A percentile compares a stretch with the other conserved stretches of the same genome.
phyloP scores from a whole-genome alignment of 2,888 invertebrate genomes.

The Thera obeliscata region DNA sequence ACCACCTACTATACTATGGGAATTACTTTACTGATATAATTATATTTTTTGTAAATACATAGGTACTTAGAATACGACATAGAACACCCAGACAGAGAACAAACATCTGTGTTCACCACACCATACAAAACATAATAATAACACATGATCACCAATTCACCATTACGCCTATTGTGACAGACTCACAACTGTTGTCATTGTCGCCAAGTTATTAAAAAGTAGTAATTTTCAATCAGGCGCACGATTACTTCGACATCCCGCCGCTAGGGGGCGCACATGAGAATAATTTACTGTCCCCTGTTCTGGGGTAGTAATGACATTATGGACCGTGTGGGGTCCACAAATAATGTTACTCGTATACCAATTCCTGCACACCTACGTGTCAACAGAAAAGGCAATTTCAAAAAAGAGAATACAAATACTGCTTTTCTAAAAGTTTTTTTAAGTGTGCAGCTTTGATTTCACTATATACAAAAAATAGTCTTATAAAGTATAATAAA shows the following conservation, averaged over 20 bases:
- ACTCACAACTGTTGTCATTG: slow-evolving; percentile 16
- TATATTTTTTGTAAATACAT: too few species aligned
- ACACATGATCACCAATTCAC: slow-evolving; percentile 3
- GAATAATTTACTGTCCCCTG: slow-evolving; percentile 45
- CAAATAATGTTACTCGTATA: slow-evolving; percentile 35
- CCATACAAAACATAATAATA: not conserved
- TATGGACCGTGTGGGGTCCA: slow-evolving; percentile 39
- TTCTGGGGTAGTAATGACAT: slow-evolving; percentile 46
- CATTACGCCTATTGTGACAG: slow-evolving; percentile 14
- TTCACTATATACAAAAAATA: too few species aligned
- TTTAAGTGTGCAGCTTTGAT: not conserved
- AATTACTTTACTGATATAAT: too few species aligned
- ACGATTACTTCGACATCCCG: slow-evolving; percentile 51
- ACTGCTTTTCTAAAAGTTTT: not conserved
- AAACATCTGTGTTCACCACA: too few species aligned
- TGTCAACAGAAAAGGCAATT: not conserved
- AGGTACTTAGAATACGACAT: too few species aligned
- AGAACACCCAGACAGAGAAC: too few species aligned
- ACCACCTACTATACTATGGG: too few species aligned
- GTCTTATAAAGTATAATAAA: too few species aligned
- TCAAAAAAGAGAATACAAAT: not conserved
- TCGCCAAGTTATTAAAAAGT: slow-evolving; percentile 29
- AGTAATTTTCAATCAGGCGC: slow-evolving; percentile 46
- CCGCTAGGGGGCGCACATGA: slow-evolving; percentile 46
- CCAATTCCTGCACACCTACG: slow-evolving; percentile 9